Percentiles rank a stretch among this genome's conserved stretches.
These are phyloP conservation scores for Heliocidaris tuberculata DNA, from an alignment of 35 echinoderm and acorn worm species.

Conservation along the genomic window DNA sequence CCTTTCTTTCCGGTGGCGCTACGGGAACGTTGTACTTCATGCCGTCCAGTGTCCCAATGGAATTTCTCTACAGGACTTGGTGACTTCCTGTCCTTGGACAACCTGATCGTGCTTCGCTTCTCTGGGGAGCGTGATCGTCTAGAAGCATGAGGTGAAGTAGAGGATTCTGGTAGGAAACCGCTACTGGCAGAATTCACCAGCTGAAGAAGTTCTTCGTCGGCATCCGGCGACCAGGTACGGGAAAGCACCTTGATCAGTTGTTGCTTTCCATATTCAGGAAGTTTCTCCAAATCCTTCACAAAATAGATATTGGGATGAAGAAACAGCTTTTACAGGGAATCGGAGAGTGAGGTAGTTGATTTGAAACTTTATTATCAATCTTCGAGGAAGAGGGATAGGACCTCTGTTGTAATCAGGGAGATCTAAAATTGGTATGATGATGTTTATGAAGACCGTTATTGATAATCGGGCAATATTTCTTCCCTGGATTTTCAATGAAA, in stretches of 20 bases:
- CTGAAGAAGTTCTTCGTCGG: slow-evolving; percentile 15
- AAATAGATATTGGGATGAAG: background rate
- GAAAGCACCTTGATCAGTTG: slow-evolving; percentile 13
- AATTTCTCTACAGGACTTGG: background rate
- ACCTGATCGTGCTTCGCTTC: slow-evolving; percentile 4
- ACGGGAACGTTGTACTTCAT: background rate
- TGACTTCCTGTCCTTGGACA: slow-evolving; percentile 14
- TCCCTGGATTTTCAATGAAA: too few species aligned
- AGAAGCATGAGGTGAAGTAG: background rate
- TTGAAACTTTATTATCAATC: too few species aligned
- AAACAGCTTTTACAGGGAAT: background rate
- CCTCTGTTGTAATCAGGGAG: too few species aligned
- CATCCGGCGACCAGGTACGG: background rate
- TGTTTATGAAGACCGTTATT: too few species aligned
- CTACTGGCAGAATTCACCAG: slow-evolving; percentile 37
- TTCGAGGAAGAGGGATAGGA: too few species aligned
- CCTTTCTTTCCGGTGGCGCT: background rate
- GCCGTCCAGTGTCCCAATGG: background rate
- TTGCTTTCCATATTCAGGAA: slow-evolving; percentile 23
- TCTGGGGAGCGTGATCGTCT: slow-evolving; percentile 28
- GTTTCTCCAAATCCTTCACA: slow-evolving; percentile 35
- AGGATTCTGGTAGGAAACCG: background rate
- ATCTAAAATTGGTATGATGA: too few species aligned
- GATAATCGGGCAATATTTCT: too few species aligned
- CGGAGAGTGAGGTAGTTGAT: too few species aligned